phyloP scores from a whole-genome alignment of 2,888 invertebrate genomes.

The Idaea aversata region DNA sequence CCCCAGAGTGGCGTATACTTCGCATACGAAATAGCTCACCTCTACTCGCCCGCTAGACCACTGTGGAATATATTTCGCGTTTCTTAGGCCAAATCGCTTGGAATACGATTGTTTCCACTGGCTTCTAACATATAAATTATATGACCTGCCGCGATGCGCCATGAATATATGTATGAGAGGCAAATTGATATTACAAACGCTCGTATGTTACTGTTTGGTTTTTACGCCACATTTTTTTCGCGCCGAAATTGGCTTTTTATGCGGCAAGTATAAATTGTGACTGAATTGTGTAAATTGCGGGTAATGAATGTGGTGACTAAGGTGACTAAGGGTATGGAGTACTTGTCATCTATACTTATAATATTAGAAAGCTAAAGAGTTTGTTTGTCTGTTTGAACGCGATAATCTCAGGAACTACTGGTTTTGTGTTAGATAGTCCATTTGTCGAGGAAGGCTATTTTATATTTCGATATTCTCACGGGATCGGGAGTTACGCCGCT shows the following conservation, averaged over 20 bases:
- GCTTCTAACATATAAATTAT: conserved; percentile 76
- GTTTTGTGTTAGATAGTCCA: too few relatives aligned
- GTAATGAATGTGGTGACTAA: conserved; percentile 53
- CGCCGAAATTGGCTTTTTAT: conserved; percentile 72
- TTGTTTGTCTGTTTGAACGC: too few relatives aligned
- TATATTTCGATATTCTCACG: too few relatives aligned
- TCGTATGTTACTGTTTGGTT: conserved; percentile 67
- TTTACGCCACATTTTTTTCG: conserved; percentile 52
- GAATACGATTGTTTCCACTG: conserved; percentile 71
- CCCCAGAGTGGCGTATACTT: conserved; percentile 70
- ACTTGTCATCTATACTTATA: background rate
- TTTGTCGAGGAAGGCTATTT: too few relatives aligned
- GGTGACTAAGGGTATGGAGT: background rate
- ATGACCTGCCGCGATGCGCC: conserved; percentile 67
- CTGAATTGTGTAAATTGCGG: conserved; percentile 66
- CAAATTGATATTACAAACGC: conserved; percentile 75
- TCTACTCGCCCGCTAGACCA: conserved; percentile 34
- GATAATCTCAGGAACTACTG: too few relatives aligned
- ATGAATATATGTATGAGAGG: conserved; percentile 77
- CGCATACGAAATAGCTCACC: conserved; percentile 65
- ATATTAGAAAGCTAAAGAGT: too few relatives aligned
- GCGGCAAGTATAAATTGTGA: conserved; percentile 65
- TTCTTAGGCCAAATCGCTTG: conserved; percentile 67
- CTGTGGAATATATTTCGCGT: conserved; percentile 44
- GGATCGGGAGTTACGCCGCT: too few relatives aligned